Conservation (phyloP, 2,888 invertebrate genomes). For the Scaptomyza polygonia region DNA sequence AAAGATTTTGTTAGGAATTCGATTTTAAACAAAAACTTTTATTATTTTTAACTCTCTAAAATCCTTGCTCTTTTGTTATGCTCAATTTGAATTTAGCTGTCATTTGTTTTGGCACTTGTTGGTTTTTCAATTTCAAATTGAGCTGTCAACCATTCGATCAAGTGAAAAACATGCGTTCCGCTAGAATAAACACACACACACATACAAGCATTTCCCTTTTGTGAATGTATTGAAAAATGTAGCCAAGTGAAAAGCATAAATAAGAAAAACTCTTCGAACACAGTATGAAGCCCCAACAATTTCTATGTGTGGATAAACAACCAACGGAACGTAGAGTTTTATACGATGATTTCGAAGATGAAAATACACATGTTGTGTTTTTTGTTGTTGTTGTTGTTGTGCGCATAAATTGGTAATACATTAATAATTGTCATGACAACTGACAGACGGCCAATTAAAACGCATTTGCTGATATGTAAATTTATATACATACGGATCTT, state of each 20-base stretch:
- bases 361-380: neutral
- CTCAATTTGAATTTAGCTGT: slow-evolving; percentile 40
- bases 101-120: slow-evolving; percentile 37
- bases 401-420: slow-evolving; percentile 70
- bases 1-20: neutral
- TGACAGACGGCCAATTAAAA: slow-evolving; percentile 77
- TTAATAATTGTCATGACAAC: slow-evolving; percentile 76
- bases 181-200: slow-evolving; percentile 1
- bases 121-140: slow-evolving; percentile 33
- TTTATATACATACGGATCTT: slow-evolving; percentile 24
- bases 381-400: slow-evolving; percentile 15
- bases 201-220: slow-evolving; percentile 27
- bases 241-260: slow-evolving; percentile 32
- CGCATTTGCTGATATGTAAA: slow-evolving; percentile 64
- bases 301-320: slow-evolving; percentile 67
- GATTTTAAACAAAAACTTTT: too few relatives aligned
- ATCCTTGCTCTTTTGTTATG: too few relatives aligned
- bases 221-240: slow-evolving; percentile 37
- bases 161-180: slow-evolving; percentile 16
- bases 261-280: slow-evolving; percentile 11
- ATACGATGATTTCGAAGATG: too few relatives aligned
- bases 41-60: too few relatives aligned
- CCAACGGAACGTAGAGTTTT: neutral
- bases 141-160: slow-evolving; percentile 34
- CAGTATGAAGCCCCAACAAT: slow-evolving; percentile 45